phyloP scores from a whole-genome alignment of 2,888 invertebrate genomes.

The Chirona hameri region DNA sequence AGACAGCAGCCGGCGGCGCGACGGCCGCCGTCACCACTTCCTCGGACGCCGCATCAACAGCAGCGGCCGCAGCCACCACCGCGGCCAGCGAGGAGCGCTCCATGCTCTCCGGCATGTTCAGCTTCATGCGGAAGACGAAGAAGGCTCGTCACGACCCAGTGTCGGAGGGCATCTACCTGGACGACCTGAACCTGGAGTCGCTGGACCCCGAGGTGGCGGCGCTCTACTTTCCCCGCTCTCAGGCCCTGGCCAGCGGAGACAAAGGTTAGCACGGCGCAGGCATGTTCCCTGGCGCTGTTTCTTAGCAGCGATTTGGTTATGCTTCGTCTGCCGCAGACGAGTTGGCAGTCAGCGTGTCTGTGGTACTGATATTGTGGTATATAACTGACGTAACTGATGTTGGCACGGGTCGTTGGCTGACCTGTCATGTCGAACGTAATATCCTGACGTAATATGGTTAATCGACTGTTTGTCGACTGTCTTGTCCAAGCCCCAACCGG shows the following conservation, averaged over 20 bases:
- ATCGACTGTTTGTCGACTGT: no score
- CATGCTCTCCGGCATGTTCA: constrained; percentile 86
- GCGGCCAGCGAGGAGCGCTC: constrained; percentile 55
- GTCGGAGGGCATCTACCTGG: constrained; percentile 82
- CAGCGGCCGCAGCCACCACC: neutral
- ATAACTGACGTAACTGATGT: no score
- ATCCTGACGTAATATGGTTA: no score
- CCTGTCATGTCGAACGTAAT: no score
- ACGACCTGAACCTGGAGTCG: constrained; percentile 81
- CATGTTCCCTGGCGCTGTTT: neutral
- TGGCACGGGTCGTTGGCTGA: no score
- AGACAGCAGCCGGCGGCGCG: neutral
- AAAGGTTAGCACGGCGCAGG: neutral
- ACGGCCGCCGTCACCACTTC: neutral
- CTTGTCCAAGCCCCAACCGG: no score
- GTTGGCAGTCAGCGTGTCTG: no score
- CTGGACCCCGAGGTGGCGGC: constrained; percentile 89
- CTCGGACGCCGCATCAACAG: neutral
- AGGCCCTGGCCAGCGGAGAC: neutral
- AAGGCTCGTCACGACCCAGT: constrained; percentile 51
- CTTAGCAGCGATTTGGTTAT: neutral
- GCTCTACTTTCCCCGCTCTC: constrained; percentile 64
- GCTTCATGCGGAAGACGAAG: constrained; percentile 78
- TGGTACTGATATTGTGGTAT: no score
- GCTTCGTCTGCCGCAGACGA: no score